A percentile compares a stretch with the other conserved stretches of the same genome.
Conservation (phyloP, 2,888 invertebrate species). For the Thumatha senex region DNA sequence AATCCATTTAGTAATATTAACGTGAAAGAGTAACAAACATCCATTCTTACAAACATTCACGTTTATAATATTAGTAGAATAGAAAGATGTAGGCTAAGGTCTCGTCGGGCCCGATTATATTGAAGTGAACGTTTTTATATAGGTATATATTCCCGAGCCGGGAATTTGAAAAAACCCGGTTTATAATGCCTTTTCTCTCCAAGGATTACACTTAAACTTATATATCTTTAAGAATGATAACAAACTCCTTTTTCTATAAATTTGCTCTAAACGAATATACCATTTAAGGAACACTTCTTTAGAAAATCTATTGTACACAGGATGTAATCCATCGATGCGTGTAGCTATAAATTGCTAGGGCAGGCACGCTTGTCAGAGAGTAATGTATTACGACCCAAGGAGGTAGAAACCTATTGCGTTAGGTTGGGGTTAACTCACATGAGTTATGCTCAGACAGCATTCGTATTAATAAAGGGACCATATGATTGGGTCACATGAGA, state of each 20-base stretch:
- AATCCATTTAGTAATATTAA: no score
- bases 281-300: background rate
- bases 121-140: no score
- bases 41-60: no score
- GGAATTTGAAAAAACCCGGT: no score
- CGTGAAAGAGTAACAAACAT: no score
- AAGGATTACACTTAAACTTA: background rate
- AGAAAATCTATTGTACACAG: conserved; percentile 6
- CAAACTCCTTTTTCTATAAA: background rate
- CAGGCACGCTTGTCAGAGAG: conserved; percentile 37
- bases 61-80: no score
- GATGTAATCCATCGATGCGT: conserved; percentile 37
- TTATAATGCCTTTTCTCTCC: no score
- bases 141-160: no score
- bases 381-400: conserved; percentile 35
- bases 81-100: no score
- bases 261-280: no score
- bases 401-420: conserved; percentile 33
- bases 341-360: conserved; percentile 34
- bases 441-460: conserved; percentile 39
- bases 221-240: background rate
- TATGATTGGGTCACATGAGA: conserved; percentile 30
- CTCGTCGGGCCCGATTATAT: no score
- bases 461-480: conserved; percentile 44
- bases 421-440: conserved; percentile 35